phyloP scores from a whole-genome alignment of 2,888 invertebrate species.

The Ochlodes sylvanus region DNA sequence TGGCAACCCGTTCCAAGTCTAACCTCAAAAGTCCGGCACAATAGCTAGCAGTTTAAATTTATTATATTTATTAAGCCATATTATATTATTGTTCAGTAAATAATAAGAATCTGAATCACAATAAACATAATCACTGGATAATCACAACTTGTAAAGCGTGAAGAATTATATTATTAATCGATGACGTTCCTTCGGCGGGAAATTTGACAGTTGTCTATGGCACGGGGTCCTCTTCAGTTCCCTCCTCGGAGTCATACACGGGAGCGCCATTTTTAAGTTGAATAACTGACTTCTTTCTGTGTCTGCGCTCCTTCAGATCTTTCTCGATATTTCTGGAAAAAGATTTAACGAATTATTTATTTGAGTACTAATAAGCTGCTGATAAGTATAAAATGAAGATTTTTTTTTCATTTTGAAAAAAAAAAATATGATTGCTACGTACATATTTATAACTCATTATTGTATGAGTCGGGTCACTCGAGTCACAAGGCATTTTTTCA shows the following conservation, averaged over 20 bases:
- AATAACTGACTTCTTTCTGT: constrained; percentile 85
- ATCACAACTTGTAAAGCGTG: constrained; percentile 55
- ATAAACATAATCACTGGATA: constrained; percentile 66
- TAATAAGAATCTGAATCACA: constrained; percentile 46
- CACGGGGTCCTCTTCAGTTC: constrained; percentile 88
- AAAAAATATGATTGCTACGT: too few relatives aligned
- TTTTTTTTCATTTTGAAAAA: too few relatives aligned
- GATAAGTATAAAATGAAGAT: too few relatives aligned
- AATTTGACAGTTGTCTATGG: constrained; percentile 69
- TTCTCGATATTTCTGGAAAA: constrained; percentile 72
- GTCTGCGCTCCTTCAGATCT: constrained; percentile 81
- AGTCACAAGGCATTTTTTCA: too few relatives aligned
- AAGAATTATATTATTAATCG: neutral
- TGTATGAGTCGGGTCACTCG: too few relatives aligned
- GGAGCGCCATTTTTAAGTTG: constrained; percentile 84
- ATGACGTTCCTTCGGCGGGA: constrained; percentile 47
- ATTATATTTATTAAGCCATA: constrained; percentile 21
- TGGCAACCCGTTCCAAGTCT: constrained; percentile 61
- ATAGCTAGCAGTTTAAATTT: constrained; percentile 15
- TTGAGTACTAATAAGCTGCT: too few relatives aligned
- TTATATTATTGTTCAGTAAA: constrained; percentile 20
- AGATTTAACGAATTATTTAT: neutral
- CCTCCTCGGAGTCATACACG: constrained; percentile 85
- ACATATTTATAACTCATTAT: too few relatives aligned
- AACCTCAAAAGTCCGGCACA: constrained; percentile 40